These are phyloP conservation scores for Matsumurasca onukii DNA, from an alignment of 1,140 invertebrate species.

Conservation along the genomic window DNA sequence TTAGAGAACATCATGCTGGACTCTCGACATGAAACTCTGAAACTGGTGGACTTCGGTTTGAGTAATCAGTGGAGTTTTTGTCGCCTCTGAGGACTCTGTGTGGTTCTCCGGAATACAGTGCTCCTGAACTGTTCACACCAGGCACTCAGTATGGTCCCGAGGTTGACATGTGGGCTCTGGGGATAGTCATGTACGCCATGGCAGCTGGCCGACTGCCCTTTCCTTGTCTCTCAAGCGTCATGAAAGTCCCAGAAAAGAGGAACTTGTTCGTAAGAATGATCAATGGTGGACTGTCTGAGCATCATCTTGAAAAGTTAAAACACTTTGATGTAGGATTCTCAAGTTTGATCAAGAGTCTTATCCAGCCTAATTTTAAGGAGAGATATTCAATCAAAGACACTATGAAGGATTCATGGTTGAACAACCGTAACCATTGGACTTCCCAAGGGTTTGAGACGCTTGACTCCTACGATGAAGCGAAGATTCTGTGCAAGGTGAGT, in stretches of 20 bases:
- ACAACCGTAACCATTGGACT: neutral
- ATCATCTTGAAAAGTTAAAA: conserved; percentile 1
- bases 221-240: conserved; percentile 29
- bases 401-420: conserved; percentile 22
- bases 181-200: conserved; percentile 68
- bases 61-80: conserved; percentile 60
- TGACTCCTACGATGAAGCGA: neutral
- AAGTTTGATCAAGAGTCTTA: conserved; percentile 3
- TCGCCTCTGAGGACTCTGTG: conserved; percentile 66
- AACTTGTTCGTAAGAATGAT: neutral
- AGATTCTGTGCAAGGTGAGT: conserved; percentile 3
- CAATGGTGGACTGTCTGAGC: conserved; percentile 1
- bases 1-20: conserved; percentile 76
- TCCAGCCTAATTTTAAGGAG: neutral
- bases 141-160: conserved; percentile 67
- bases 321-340: neutral
- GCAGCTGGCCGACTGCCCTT: conserved; percentile 67
- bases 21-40: conserved; percentile 60
- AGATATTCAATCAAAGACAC: neutral
- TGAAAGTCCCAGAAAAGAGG: neutral
- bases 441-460: neutral
- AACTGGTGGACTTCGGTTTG: conserved; percentile 75
- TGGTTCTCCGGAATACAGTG: conserved; percentile 74
- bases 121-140: conserved; percentile 66
- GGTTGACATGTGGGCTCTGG: conserved; percentile 75